These are phyloP conservation scores for Acinonyx jubatus DNA, from an alignment of 2,113 vertebrate genomes.

Conservation along the genomic window DNA sequence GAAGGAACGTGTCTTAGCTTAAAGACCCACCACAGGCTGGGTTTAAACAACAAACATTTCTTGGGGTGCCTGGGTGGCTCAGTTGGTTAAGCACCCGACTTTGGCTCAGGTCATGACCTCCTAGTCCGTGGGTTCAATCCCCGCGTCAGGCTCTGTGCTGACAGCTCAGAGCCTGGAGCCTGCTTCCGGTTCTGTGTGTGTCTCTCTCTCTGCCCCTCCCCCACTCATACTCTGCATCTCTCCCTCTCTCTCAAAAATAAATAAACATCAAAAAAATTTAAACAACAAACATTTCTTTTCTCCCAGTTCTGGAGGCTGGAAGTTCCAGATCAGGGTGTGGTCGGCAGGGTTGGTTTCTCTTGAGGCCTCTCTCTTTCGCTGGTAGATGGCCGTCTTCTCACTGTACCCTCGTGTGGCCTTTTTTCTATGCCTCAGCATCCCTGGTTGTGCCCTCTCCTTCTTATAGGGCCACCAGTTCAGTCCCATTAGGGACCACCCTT, in stretches of 20 bases:
- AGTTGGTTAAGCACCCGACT: too few species aligned
- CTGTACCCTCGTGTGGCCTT: not conserved
- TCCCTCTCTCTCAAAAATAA: too few species aligned
- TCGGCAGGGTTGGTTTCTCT: not conserved
- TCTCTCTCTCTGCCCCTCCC: too few species aligned
- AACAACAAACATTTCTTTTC: not conserved
- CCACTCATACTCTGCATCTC: too few species aligned
- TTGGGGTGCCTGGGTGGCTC: not conserved
- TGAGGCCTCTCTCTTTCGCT: too few species aligned
- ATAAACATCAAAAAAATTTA: too few species aligned
- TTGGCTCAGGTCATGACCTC: too few species aligned
- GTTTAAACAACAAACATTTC: not conserved
- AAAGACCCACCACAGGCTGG: not conserved
- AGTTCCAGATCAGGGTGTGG: not conserved
- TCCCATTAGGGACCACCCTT: not conserved
- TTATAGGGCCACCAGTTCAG: not conserved
- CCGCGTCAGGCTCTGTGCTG: too few species aligned
- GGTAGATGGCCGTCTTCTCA: not conserved
- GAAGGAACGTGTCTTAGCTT: not conserved
- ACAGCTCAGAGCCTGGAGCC: too few species aligned
- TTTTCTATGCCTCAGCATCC: rapidly evolving
- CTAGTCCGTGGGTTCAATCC: too few species aligned
- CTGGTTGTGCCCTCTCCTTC: not conserved
- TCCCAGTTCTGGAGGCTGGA: not conserved
- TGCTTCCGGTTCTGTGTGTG: too few species aligned